Conservation (phyloP, 2,797 vertebrate genomes). For the Brachymystax lenok region DNA sequence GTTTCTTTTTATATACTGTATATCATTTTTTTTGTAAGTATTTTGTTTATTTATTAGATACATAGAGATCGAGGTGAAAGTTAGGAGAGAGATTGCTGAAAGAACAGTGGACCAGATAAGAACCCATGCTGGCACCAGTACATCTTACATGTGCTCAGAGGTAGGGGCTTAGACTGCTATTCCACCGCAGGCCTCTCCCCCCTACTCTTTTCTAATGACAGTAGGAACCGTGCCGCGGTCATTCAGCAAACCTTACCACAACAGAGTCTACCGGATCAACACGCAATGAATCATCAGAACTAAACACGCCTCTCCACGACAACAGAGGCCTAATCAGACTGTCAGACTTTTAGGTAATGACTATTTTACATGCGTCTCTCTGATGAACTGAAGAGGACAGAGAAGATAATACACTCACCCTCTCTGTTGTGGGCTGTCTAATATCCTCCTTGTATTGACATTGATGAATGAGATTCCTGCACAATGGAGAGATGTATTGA, state of each 20-base stretch:
- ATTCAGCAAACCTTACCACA: not conserved
- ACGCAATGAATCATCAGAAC: conserved; percentile 32
- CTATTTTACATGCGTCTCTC: conserved; percentile 50
- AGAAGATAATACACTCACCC: conserved; percentile 64
- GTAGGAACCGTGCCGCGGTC: not conserved
- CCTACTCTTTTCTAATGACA: not conserved
- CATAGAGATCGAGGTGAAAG: too few species aligned
- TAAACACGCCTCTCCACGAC: conserved; percentile 31
- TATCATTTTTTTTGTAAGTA: too few species aligned
- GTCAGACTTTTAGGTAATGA: conserved; percentile 57
- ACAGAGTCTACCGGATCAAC: conserved; percentile 27
- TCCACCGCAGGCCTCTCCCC: too few species aligned
- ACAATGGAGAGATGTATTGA: conserved; percentile 66
- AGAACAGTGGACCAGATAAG: too few species aligned
- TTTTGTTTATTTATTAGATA: too few species aligned
- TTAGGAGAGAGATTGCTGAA: too few species aligned
- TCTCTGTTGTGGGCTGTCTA: conserved; percentile 56
- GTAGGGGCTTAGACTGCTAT: too few species aligned
- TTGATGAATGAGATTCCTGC: conserved; percentile 71
- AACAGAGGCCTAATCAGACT: conserved; percentile 55
- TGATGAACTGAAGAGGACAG: conserved; percentile 56
- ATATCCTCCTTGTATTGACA: conserved; percentile 63
- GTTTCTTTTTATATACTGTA: too few species aligned
- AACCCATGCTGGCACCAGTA: too few species aligned
- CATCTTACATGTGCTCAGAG: too few species aligned